Evolutionary conservation across 2,113 vertebrate species (phyloP), one percentile per base, ranked within the genome.

Genomic region (Neoarius graeffei): DNA sequence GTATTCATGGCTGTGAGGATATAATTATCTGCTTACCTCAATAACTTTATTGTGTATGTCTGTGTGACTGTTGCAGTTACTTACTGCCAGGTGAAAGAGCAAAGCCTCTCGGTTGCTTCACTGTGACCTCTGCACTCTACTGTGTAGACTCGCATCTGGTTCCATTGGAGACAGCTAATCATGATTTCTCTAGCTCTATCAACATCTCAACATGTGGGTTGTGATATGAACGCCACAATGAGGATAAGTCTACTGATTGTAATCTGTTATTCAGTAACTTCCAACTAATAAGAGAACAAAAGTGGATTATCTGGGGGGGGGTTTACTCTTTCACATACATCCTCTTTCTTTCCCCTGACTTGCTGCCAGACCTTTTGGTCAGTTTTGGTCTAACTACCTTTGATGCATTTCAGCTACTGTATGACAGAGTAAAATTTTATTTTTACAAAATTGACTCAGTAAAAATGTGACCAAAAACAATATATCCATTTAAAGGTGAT

Each of bases 1-100:
- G 23, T 77, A 25, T 77, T n/a, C 48, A 52, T 52, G 74, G 54
- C 74, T 52, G 19, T 76, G 23, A 52, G 23, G 48, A 52, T 77
- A 77, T 77, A 77, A 52, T 77, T 52, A 77, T 77, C 48, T 52
- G 74, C 74, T 77, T 77, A 15, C 74, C 74, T 77, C 48, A 77
- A 14, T 52, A 52, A 77, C 74, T 54, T 52, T 77, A 74, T 48
- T 25, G 73, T 25, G 42, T 14, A 13, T 50, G 42, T 76, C 42
- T 5, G 20, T 77, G 48, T 52, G 74, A 52, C 20, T n/a, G 48
- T 52, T 50, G n/a, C 74, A 14, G 71, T 74, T 74, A 48, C 30
- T 71, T 71, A 7, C 23, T 25, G 25, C 48, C 74, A 77, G 48
- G 10, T 77, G 48, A 54, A n/a, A 52, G 48, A 54, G 74, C 10